Evolutionary conservation across 2,113 vertebrate species (phyloP).

Genomic region (Thamnophis sirtalis): DNA sequence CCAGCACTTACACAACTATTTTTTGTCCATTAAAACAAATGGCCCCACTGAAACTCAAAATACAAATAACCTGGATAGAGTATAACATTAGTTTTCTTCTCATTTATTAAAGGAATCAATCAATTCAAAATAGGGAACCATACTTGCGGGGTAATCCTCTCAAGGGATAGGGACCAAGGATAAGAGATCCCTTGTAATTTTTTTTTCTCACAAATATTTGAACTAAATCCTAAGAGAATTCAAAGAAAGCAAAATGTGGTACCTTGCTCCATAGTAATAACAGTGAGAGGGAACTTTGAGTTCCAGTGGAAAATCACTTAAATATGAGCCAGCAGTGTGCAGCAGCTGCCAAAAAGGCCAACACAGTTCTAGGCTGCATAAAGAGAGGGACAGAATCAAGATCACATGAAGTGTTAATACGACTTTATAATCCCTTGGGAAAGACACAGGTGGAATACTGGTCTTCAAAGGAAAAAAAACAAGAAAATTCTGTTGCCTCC

Average conservation of each 20-base stretch:
- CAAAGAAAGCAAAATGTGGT: background rate
- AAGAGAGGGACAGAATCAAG: no score
- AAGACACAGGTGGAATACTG: no score
- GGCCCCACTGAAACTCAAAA: background rate
- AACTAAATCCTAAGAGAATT: background rate
- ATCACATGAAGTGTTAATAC: no score
- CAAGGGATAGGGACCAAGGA: background rate
- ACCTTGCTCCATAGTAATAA: no score
- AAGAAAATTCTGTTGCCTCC: no score
- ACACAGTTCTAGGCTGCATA: no score
- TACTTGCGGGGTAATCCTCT: background rate
- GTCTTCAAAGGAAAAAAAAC: no score
- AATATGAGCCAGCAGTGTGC: no score
- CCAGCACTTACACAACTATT: background rate
- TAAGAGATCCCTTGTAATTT: background rate
- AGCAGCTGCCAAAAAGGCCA: no score
- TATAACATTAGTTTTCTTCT: background rate
- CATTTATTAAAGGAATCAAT: background rate
- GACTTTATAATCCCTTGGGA: no score
- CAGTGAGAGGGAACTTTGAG: no score
- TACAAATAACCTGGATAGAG: background rate
- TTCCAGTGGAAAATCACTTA: no score
- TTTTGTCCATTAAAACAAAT: background rate
- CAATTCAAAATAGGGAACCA: background rate
- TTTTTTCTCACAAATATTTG: background rate